Base-by-base conservation (phyloP, 2,113 vertebrate species). In the Larimichthys polyactis region DNA sequence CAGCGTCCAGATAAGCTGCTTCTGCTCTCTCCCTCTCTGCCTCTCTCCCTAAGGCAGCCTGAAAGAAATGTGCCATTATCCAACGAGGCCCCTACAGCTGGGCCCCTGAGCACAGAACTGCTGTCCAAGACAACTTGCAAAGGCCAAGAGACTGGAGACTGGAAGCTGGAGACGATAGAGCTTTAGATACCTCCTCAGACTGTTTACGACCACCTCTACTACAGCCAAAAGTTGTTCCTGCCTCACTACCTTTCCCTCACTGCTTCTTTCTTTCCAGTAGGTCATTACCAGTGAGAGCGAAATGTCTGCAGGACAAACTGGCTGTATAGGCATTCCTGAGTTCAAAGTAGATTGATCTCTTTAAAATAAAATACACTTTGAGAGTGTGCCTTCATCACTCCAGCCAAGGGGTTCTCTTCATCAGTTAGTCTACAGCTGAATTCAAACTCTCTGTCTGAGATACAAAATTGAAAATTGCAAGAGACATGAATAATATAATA, bases 61-160 rank as follows among this genome's bases (percentile, higher is more conserved):
- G 66, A 77, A 91, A 90, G 88, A 93, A 94, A 90, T 85, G 80
- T 87, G 79, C 84, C 89, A 88, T 92, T 93, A 89, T 94, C 81
- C 87, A 65, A 72, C 20, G 0, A 71, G 79, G 64, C 76, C 79
- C 89, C 83, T 71, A 64, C 66, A 75, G 84, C 77, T 1, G 44
- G 72, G 79, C 85, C 87, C 68, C 89, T 2, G 43, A 64, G 74
- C 69, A 58, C 71, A 79, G 75, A 81, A 52, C 74, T 71, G 58
- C 85, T 77, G 80, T 86, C 87, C 81, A 88, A 81, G 62, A 79
- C 87, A 80, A 85, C 80, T 69, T 73, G 75, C 72, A 78, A 71
- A 72, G 68, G 81, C 87, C 87, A 88, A 89, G 78, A 84, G 75
- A 63, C 80, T 77, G 57, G 62, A 87, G 85, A 71, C 81, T 71